Base-by-base conservation (phyloP, 2,888 invertebrate genomes). In the Anthoptus insignis region DNA sequence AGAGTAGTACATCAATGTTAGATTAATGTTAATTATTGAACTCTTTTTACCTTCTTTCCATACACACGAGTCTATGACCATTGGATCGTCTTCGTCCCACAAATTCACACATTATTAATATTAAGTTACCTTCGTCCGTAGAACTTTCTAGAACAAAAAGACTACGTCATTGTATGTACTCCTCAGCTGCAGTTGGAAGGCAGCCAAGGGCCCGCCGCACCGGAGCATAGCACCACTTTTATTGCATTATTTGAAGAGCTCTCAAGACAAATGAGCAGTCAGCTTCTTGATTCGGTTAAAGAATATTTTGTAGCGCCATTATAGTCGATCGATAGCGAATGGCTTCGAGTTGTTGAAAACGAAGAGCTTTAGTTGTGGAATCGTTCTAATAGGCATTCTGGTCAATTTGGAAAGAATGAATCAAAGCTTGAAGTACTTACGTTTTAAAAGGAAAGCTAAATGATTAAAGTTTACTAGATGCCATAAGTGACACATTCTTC, bases 221-320 rank as follows among this genome's bases (percentile, higher is more conserved):
- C 32, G 32, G 1, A 19, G 19, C 42, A 8, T 16, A 19, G 39
- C 27, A 39, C 16, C 29, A 9, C 59, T 22, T 59, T 59, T 59
- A 59, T 59, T 49, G 59, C 59, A 59, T 59, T 49, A 59, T 59
- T 59, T 59, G 59, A 49, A 59, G 59, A 14, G 37, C 34, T 50
- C 59, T 59, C 49, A 59, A 49, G 59, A 59, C 59, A 59, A 59
- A 59, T 59, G 59, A 50, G 47, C 59, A 47, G 47, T 58, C 58
- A 47, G 58, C 58, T 58, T 27, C 53, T 54, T 58, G 14, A 42
- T 39, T 22, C 37, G 34, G 37, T 59, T 59, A 45, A 29, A 57
- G n/a, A 37, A 54, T 34, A 22, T 47, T 22, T 21, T 59, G 49
- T 59, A 59, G 58, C 22, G 47, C 34, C 58, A 58, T 58, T 58